Evolutionary conservation across 2,797 vertebrate species (phyloP).

Genomic region (Darevskia nairensis): DNA sequence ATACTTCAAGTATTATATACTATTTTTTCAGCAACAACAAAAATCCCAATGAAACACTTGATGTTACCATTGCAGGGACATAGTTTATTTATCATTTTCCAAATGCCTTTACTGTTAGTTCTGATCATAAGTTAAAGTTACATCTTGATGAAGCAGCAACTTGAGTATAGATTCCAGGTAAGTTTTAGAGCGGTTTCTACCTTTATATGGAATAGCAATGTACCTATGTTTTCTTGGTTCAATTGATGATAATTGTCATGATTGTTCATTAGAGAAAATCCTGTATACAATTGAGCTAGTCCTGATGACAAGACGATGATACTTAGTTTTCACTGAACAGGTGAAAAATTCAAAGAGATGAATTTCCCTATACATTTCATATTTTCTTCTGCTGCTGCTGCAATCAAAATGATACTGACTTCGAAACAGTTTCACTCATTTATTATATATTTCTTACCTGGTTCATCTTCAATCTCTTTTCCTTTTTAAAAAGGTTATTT

Average conservation of each 20-base stretch:
- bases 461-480: background rate
- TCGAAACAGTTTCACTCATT: background rate
- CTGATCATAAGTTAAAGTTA: slow-evolving; percentile 61
- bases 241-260: background rate
- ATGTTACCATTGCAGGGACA: slow-evolving; percentile 45
- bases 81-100: slow-evolving; percentile 59
- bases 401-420: background rate
- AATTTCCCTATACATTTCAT: background rate
- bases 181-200: background rate
- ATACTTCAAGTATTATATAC: slow-evolving; percentile 24
- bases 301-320: background rate
- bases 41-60: slow-evolving; percentile 37
- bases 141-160: slow-evolving; percentile 55
- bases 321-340: background rate
- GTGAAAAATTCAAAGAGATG: too few relatives aligned
- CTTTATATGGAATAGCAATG: background rate
- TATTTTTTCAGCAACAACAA: slow-evolving; percentile 15
- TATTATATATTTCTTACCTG: background rate
- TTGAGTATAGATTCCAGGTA: slow-evolving; percentile 36
- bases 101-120: slow-evolving; percentile 42
- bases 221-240: background rate
- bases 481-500: background rate
- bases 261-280: background rate
- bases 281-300: background rate
- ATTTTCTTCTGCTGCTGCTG: background rate